Conservation (phyloP, 2,797 vertebrate species). For the Apogon talboti region DNA sequence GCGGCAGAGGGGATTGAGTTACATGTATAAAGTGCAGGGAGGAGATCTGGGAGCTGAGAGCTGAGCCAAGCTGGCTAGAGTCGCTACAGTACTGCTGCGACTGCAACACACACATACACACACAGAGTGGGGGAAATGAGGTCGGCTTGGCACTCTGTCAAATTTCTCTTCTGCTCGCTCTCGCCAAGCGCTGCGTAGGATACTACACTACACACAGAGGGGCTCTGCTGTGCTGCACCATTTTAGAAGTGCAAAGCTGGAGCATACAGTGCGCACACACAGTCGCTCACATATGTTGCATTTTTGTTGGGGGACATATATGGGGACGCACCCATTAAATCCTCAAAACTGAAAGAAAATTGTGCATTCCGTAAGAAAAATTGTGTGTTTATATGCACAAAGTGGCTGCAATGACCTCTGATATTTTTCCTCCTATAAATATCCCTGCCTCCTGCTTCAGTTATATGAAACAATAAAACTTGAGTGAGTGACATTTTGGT, state of each 20-base stretch:
- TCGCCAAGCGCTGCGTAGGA: constrained; percentile 67
- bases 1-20: constrained; percentile 67
- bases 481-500: constrained; percentile 45
- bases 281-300: constrained; percentile 23
- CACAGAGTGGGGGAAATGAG: constrained; percentile 70
- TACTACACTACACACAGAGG: constrained; percentile 65
- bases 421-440: constrained; percentile 33
- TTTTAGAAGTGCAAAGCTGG: constrained; percentile 56
- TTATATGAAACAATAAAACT: constrained; percentile 43
- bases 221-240: constrained; percentile 73
- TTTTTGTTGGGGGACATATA: constrained; percentile 16
- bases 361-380: constrained; percentile 16
- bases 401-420: constrained; percentile 5
- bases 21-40: constrained; percentile 77
- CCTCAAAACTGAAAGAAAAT: constrained; percentile 44
- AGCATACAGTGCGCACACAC: constrained; percentile 41
- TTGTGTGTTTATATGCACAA: constrained; percentile 34
- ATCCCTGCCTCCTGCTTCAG: constrained; percentile 15
- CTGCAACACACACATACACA: constrained; percentile 62
- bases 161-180: constrained; percentile 64
- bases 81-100: constrained; percentile 69
- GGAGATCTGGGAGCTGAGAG: constrained; percentile 69
- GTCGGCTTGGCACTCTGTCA: constrained; percentile 76
- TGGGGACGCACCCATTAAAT: constrained; percentile 8
- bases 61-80: constrained; percentile 70